Conservation (phyloP, 2,797 vertebrate species). For the Acropternis orthonyx region DNA sequence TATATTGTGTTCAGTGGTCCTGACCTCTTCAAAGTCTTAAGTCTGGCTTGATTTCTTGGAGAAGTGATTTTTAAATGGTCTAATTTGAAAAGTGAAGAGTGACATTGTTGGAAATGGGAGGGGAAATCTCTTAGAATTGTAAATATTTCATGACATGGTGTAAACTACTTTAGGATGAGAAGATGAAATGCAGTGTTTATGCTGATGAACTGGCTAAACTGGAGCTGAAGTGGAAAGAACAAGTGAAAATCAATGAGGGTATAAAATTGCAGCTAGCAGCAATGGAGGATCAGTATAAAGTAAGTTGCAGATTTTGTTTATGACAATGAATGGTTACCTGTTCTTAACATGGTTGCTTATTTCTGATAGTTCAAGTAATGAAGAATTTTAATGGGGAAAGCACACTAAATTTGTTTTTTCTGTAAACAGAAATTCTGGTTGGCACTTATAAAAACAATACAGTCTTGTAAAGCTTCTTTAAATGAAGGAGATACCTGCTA, state of each 20-base stretch:
- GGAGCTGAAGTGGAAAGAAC: slow-evolving; percentile 94
- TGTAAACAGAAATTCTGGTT: not conserved
- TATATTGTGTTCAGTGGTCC: not conserved
- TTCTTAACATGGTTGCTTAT: not conserved
- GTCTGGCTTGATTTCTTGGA: not conserved
- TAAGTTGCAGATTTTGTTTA: slow-evolving; percentile 65
- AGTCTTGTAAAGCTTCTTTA: not conserved
- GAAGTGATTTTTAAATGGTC: not conserved
- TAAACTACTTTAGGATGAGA: slow-evolving; percentile 85
- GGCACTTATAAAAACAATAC: not conserved
- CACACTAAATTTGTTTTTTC: not conserved
- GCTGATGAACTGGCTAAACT: slow-evolving; percentile 92
- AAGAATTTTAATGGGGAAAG: not conserved
- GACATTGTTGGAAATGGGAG: not conserved
- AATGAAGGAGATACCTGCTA: not conserved
- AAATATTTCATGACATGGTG: not conserved
- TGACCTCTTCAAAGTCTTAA: not conserved
- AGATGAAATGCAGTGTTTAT: slow-evolving; percentile 88
- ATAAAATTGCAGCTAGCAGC: slow-evolving; percentile 88
- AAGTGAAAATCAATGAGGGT: slow-evolving; percentile 87
- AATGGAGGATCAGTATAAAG: slow-evolving; percentile 90
- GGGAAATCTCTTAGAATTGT: not conserved
- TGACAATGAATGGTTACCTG: not conserved
- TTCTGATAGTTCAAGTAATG: not conserved
- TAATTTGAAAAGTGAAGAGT: not conserved